These are phyloP conservation scores for Caradrina kadenii DNA, from an alignment of 2,888 invertebrate genomes.

Conservation along the genomic window DNA sequence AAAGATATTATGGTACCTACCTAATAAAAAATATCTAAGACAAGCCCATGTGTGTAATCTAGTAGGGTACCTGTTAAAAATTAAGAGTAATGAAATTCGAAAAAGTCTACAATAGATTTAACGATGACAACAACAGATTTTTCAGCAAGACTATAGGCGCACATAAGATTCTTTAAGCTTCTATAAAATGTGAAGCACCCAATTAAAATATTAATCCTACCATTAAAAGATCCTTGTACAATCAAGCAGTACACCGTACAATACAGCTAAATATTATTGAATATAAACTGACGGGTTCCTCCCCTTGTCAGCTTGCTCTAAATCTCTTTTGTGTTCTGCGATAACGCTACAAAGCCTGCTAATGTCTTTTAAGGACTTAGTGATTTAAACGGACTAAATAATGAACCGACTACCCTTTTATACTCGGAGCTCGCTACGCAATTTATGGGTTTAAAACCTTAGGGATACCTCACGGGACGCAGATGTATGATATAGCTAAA, in stretches of 20 bases:
- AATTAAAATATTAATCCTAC: slow-evolving; percentile 59
- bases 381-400: slow-evolving; percentile 91
- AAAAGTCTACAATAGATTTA: neutral
- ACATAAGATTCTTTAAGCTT: neutral
- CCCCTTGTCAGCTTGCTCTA: slow-evolving; percentile 77
- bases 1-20: neutral
- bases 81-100: neutral
- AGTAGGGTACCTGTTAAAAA: neutral
- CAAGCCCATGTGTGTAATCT: neutral
- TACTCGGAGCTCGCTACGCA: slow-evolving; percentile 73
- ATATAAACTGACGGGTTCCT: slow-evolving; percentile 78
- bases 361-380: slow-evolving; percentile 91
- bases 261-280: slow-evolving; percentile 75
- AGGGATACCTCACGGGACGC: slow-evolving; percentile 62
- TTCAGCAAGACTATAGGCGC: slow-evolving; percentile 3
- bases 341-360: slow-evolving; percentile 89
- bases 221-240: slow-evolving; percentile 46
- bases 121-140: neutral
- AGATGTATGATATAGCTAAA: slow-evolving; percentile 43
- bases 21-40: neutral
- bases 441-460: slow-evolving; percentile 84
- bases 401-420: slow-evolving; percentile 87
- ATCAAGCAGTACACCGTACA: slow-evolving; percentile 41
- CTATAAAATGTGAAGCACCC: slow-evolving; percentile 17
- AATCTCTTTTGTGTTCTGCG: slow-evolving; percentile 89